Evolutionary conservation across 2,113 vertebrate genomes (phyloP), one percentile per base, ranked within the genome.

Genomic region (Leucopsar rothschildi): DNA sequence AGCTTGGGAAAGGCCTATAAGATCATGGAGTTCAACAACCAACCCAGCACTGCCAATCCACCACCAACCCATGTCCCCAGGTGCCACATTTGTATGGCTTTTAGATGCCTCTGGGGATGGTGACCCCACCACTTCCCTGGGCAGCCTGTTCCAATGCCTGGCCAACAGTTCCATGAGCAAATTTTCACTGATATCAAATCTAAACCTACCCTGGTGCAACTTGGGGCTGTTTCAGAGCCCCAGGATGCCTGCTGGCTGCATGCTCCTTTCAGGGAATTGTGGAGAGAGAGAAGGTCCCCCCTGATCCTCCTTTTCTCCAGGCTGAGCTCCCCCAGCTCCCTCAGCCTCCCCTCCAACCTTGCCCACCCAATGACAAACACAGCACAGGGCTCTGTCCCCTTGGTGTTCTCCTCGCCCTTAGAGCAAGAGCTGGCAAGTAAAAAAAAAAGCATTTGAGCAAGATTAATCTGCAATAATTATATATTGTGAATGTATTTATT

Each of bases 401-500:
- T 8, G 15, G 3, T 44, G 35, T 7, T 60, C 23, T 89, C n/a
- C 12, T 1, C 9, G 4, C 33, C 44, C 64, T 17, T 9, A 27
- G 22, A 9, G 7, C 15, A 49, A 49, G 12, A 53, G 50, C 44
- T 75, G 78, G 42, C 66, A 59, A 76, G 55, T 6, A 76, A 82
- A 81, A 59, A 39, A 39, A 49, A 91, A 53, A 33, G 79, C 75
- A 78, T 63, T 35, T 92, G 82, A 94, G 72, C 92, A 89, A 79
- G 84, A 40, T 42, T 85, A 91, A 96, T 88, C 78, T 69, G 69
- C 73, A 81, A 82, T 93, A 71, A 86, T 94, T 86, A 28, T 75
- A 24, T 25, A 68, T 85, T 83, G 66, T 77, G 80, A 93, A 87
- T 42, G 37, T 76, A 93, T 87, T 96, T 96, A 88, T 92, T 92